Evolutionary conservation across 2,888 invertebrate species (phyloP).

Genomic region (Chrysina gloriosa): DNA sequence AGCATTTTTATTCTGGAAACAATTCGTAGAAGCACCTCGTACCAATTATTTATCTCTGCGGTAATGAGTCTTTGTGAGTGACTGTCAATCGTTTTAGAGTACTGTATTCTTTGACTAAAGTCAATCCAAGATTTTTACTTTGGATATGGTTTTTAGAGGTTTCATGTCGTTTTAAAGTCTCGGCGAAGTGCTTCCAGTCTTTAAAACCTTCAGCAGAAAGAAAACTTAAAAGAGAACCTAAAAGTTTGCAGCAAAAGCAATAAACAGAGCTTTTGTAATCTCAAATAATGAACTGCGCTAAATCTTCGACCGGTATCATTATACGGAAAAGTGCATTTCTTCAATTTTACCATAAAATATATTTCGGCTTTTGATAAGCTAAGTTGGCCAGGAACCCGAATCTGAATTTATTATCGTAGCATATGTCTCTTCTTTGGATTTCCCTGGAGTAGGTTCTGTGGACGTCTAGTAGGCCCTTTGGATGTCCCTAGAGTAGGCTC

Average conservation of each 20-base stretch:
- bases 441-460: not conserved
- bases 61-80: constrained; percentile 25
- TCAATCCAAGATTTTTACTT: constrained; percentile 21
- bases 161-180: constrained; percentile 5
- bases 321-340: not conserved
- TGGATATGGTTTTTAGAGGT: constrained; percentile 22
- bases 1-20: constrained; percentile 38
- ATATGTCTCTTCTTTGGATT: not conserved
- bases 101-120: constrained; percentile 8
- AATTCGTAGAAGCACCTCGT: too few relatives aligned
- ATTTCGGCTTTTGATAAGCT: not conserved
- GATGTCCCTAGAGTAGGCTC: not conserved
- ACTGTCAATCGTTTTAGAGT: constrained; percentile 31
- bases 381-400: not conserved
- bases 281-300: constrained; percentile 40
- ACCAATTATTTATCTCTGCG: constrained; percentile 31
- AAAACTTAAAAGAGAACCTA: not conserved
- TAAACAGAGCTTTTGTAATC: constrained; percentile 36
- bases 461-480: too few relatives aligned
- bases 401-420: not conserved
- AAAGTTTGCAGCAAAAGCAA: constrained; percentile 41
- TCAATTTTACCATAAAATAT: not conserved
- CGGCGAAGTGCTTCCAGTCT: constrained; percentile 4
- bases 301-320: not conserved
- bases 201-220: not conserved